phyloP scores from a whole-genome alignment of 2,888 invertebrate genomes.

The Acrobasis consociella region DNA sequence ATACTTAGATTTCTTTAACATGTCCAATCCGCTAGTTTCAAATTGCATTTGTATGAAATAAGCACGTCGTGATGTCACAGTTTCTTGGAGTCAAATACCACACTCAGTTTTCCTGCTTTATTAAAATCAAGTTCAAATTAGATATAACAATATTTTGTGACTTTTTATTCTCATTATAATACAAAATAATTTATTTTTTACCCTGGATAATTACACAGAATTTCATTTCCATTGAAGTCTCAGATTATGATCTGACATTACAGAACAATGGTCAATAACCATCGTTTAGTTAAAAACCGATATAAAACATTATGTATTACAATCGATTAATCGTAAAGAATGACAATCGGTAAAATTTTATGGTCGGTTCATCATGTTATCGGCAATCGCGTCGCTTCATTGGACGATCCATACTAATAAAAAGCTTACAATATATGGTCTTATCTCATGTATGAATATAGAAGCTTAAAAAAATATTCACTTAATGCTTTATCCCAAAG shows the following conservation, averaged over 20 bases:
- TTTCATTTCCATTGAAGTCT: neutral
- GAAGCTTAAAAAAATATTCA: neutral
- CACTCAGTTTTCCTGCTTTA: no score
- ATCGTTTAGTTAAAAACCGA: neutral
- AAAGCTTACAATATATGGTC: neutral
- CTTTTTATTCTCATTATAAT: no score
- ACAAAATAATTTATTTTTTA: no score
- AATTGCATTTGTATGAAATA: no score
- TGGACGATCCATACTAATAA: neutral
- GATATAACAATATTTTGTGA: no score
- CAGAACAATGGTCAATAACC: constrained; percentile 7
- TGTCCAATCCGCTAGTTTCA: no score
- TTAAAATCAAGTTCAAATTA: no score
- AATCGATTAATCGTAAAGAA: neutral
- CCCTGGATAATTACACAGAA: no score
- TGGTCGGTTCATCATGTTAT: constrained; percentile 22
- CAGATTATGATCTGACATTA: constrained; percentile 5
- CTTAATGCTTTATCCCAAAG: no score
- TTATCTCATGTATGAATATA: neutral
- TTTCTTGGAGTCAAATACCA: no score
- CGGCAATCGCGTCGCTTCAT: constrained; percentile 11
- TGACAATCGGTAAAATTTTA: constrained; percentile 7
- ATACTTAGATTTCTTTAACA: no score
- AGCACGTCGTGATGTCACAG: no score
- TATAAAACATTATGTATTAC: neutral